phyloP scores from a whole-genome alignment of 2,113 vertebrate species.

The Forbesichthys agassizii region DNA sequence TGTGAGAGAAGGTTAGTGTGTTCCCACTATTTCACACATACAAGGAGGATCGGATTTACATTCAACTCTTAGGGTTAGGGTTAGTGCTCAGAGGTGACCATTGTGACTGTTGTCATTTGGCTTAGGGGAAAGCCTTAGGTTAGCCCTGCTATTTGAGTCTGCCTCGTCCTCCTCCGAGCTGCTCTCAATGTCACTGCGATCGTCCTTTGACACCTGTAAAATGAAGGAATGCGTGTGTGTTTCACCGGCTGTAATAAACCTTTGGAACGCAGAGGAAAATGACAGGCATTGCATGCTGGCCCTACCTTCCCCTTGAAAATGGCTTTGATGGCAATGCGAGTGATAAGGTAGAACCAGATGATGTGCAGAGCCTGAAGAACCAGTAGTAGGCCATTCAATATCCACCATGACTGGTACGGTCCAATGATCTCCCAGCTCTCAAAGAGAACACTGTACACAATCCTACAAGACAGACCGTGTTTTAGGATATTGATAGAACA shows the following conservation, averaged over 20 bases:
- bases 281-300: neutral
- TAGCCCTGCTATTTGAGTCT: slow-evolving; percentile 72
- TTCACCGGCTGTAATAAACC: neutral
- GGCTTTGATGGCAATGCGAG: slow-evolving; percentile 87
- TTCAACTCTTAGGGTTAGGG: neutral
- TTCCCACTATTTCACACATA: slow-evolving; percentile 8
- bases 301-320: slow-evolving; percentile 87
- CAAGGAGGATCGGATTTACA: neutral
- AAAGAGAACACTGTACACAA: slow-evolving; percentile 77
- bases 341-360: slow-evolving; percentile 93
- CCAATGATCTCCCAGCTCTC: slow-evolving; percentile 92
- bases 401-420: slow-evolving; percentile 90
- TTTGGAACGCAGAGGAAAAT: neutral
- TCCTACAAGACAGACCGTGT: slow-evolving; percentile 39
- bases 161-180: slow-evolving; percentile 89
- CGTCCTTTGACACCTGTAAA: slow-evolving; percentile 85
- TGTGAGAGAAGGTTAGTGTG: slow-evolving; percentile 9
- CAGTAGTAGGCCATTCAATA: slow-evolving; percentile 87
- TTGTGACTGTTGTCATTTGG: slow-evolving; percentile 73
- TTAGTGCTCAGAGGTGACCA: slow-evolving; percentile 77
- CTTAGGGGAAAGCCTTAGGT: slow-evolving; percentile 22
- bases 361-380: slow-evolving; percentile 84
- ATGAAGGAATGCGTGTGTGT: neutral
- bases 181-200: slow-evolving; percentile 88
- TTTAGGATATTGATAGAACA: neutral